These are phyloP conservation scores for Trissolcus basalis DNA, from an alignment of 1,140 invertebrate species.

Conservation along the genomic window DNA sequence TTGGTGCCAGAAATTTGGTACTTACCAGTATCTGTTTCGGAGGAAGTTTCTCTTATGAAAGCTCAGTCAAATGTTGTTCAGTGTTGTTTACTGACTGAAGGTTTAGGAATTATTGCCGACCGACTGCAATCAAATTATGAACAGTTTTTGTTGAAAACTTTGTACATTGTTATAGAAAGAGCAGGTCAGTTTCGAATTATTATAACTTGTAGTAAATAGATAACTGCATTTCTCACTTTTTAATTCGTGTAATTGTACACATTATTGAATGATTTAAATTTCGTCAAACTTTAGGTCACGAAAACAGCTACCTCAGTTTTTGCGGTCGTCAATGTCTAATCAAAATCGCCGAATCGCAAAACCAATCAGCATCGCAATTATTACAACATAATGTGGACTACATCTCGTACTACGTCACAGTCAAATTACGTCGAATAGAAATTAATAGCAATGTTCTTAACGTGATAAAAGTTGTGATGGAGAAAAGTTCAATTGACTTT, in stretches of 20 bases:
- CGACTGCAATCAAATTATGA: constrained; percentile 75
- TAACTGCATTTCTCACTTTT: too few species aligned
- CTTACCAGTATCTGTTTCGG: constrained; percentile 73
- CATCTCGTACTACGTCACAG: constrained; percentile 80
- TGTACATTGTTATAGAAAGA: constrained; percentile 82
- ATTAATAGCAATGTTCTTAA: constrained; percentile 77
- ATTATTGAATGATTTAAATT: too few species aligned
- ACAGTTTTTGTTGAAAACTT: constrained; percentile 78
- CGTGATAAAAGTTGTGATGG: constrained; percentile 80
- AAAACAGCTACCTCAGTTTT: constrained; percentile 76
- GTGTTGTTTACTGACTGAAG: constrained; percentile 80
- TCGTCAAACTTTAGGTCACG: constrained; percentile 73
- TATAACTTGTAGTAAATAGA: too few species aligned
- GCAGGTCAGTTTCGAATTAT: constrained; percentile 74
- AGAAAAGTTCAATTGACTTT: constrained; percentile 79
- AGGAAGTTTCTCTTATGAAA: constrained; percentile 68
- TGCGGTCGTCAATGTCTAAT: constrained; percentile 77
- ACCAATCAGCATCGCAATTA: constrained; percentile 75
- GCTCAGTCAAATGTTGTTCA: constrained; percentile 79
- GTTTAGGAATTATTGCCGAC: constrained; percentile 78
- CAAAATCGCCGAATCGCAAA: constrained; percentile 76
- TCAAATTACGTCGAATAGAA: constrained; percentile 78
- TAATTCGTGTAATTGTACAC: too few species aligned
- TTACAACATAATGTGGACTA: constrained; percentile 81
- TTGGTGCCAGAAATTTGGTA: constrained; percentile 78